A percentile compares a stretch with the other conserved stretches of the same genome.
Conservation (phyloP, 2,888 invertebrate species). For the Yponomeuta sedellus region DNA sequence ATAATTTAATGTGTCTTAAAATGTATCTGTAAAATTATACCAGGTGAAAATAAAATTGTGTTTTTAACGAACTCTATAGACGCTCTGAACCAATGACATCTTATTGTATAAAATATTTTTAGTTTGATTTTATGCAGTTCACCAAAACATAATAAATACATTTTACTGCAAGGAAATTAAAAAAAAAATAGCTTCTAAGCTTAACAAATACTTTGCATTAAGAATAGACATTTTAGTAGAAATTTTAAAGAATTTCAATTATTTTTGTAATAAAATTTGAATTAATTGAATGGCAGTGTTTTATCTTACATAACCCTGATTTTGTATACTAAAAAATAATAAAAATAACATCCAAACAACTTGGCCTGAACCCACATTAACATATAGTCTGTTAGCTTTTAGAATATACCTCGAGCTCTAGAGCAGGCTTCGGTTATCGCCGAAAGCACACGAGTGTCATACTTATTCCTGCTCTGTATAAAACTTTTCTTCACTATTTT, state of each 20-base stretch:
- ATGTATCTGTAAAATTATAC: not conserved
- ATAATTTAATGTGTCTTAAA: not conserved
- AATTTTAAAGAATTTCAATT: conserved; percentile 56
- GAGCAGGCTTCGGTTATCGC: no score
- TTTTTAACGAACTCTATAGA: no score
- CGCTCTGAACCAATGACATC: no score
- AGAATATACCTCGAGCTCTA: no score
- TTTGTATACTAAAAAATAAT: not conserved
- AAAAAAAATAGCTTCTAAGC: conserved; percentile 34
- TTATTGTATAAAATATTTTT: no score
- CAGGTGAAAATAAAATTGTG: not conserved
- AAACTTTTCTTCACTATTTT: no score
- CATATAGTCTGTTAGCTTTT: no score
- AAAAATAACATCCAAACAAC: not conserved
- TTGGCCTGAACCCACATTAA: no score
- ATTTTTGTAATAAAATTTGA: conserved; percentile 67
- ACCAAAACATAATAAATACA: no score
- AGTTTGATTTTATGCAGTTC: no score
- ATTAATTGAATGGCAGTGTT: conserved; percentile 26
- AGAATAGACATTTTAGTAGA: conserved; percentile 35
- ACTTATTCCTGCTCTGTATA: no score
- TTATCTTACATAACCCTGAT: conserved; percentile 22
- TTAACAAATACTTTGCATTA: conserved; percentile 58
- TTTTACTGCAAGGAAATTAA: not conserved
- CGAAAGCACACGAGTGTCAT: no score